Percentiles rank a stretch among this genome's conserved stretches.
These are phyloP conservation scores for Menura novaehollandiae DNA, from an alignment of 2,113 vertebrate species.

Conservation along the genomic window DNA sequence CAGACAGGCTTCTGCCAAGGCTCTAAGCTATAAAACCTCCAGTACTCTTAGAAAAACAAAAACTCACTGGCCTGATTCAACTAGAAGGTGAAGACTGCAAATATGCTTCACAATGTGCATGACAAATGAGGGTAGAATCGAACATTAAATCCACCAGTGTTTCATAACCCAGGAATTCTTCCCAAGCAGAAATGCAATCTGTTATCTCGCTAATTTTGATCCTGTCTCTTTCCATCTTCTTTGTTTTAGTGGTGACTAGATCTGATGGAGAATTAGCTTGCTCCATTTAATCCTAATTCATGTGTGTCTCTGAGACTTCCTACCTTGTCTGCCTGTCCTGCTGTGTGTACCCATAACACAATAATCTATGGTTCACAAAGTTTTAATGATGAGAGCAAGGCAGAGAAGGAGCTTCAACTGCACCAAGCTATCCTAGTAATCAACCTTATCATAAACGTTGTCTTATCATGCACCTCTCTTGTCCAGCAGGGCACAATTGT, in stretches of 20 bases:
- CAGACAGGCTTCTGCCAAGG: background rate
- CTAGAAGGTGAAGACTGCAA: background rate
- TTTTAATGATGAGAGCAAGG: background rate
- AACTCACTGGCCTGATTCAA: background rate
- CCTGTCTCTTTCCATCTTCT: conserved; percentile 47
- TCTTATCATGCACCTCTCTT: background rate
- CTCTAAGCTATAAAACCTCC: background rate
- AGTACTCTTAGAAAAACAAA: background rate
- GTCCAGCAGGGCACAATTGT: background rate
- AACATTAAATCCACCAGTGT: background rate
- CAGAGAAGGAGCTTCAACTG: background rate
- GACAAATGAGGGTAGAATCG: background rate
- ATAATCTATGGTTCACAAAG: background rate
- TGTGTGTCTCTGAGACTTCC: background rate
- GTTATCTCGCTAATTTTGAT: background rate
- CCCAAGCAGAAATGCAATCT: conserved; percentile 9
- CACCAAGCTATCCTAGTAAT: background rate
- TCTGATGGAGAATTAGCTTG: conserved; percentile 45
- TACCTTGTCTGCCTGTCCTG: background rate
- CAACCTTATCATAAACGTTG: background rate
- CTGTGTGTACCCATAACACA: background rate
- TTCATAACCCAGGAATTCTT: background rate
- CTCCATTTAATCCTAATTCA: conserved; percentile 52
- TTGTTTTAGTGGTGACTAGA: background rate
- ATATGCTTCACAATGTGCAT: background rate